Evolutionary conservation across 2,797 vertebrate species (phyloP).

Genomic region (Channallabes apus): DNA sequence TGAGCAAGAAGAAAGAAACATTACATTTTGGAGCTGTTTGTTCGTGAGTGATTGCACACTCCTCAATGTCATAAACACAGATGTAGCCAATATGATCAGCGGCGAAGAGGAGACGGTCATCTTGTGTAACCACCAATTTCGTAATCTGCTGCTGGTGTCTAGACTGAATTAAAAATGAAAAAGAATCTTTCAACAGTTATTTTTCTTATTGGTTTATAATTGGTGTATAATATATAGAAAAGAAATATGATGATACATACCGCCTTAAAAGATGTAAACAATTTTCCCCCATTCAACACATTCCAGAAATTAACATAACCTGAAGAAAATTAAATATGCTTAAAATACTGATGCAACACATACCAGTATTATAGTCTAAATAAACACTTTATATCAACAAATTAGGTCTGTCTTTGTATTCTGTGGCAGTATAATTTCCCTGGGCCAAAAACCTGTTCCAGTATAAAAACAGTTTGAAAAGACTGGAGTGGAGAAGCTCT

Average conservation of each 20-base stretch:
- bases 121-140: constrained; percentile 64
- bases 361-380: not conserved
- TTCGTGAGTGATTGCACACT: constrained; percentile 60
- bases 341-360: not conserved
- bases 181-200: not conserved
- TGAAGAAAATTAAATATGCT: constrained; percentile 40
- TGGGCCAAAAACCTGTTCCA: not conserved
- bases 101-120: constrained; percentile 56
- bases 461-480: not conserved
- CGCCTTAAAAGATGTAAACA: constrained; percentile 71
- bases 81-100: constrained; percentile 68
- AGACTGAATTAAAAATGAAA: constrained; percentile 59
- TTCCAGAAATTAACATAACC: constrained; percentile 75
- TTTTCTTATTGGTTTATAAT: not conserved
- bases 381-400: constrained; percentile 1
- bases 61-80: constrained; percentile 62
- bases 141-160: constrained; percentile 66
- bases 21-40: constrained; percentile 57
- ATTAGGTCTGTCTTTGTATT: not conserved
- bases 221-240: constrained; percentile 23
- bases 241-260: constrained; percentile 61
- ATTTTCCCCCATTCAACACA: constrained; percentile 62
- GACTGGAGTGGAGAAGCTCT: not conserved
- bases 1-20: constrained; percentile 38
- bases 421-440: not conserved